phyloP scores from a whole-genome alignment of 1,140 invertebrate genomes.

The Hyposmocoma kahamanoa region DNA sequence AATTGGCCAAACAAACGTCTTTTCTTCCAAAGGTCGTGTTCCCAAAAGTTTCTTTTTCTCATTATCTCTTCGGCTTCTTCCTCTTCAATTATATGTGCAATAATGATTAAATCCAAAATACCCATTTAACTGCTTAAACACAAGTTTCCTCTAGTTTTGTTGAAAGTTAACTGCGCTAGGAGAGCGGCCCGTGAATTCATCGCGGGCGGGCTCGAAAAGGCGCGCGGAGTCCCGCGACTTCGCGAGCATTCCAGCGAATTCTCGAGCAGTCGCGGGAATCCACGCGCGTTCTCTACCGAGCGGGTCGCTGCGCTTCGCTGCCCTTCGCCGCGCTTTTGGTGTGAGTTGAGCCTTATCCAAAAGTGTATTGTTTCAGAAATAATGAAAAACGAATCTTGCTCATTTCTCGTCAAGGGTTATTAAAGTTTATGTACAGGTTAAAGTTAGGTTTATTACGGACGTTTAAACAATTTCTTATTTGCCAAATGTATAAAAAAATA shows the following conservation, averaged over 20 bases:
- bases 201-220: background rate
- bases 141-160: background rate
- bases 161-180: background rate
- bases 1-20: background rate
- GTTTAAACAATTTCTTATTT: too few relatives aligned
- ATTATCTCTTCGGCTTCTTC: background rate
- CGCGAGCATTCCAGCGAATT: background rate
- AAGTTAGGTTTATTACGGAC: too few relatives aligned
- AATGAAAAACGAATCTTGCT: too few relatives aligned
- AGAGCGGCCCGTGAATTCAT: background rate
- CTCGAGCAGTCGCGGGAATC: background rate
- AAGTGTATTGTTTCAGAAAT: background rate
- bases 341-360: background rate
- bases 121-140: background rate
- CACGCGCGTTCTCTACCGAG: background rate
- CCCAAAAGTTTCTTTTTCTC: slow-evolving; percentile 7
- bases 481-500: too few relatives aligned
- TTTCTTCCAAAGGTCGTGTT: background rate
- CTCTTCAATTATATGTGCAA: background rate
- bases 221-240: background rate
- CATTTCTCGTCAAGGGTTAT: too few relatives aligned
- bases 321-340: background rate
- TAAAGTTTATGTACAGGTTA: too few relatives aligned
- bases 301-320: background rate
- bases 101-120: background rate